Conservation (phyloP, 1,140 invertebrate species). For the Bombus superbus region DNA sequence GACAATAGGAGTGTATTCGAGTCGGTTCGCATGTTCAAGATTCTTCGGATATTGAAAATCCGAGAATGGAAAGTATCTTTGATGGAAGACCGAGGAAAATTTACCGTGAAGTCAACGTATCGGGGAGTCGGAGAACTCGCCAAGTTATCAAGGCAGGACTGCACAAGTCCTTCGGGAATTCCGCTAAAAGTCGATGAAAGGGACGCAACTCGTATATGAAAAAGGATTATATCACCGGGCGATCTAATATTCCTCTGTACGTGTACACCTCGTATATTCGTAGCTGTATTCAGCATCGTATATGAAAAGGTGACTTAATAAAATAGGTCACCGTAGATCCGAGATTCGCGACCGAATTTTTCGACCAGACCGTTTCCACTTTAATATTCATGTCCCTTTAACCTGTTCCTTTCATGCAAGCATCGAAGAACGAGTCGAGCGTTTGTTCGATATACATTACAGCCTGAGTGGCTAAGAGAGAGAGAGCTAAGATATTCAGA, state of each 20-base stretch:
- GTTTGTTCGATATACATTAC: background rate
- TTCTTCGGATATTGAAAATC: slow-evolving; percentile 53
- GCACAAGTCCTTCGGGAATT: slow-evolving; percentile 3
- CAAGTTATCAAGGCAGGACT: slow-evolving; percentile 19
- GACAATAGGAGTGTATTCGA: background rate
- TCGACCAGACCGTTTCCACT: background rate
- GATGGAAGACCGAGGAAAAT: slow-evolving; percentile 33
- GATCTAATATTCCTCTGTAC: slow-evolving; percentile 10
- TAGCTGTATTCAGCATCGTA: background rate
- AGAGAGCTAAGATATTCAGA: too few relatives aligned
- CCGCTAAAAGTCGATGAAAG: slow-evolving; percentile 44
- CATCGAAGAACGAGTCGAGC: background rate
- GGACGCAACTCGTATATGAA: background rate
- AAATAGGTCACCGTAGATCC: slow-evolving; percentile 32
- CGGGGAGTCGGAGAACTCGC: background rate
- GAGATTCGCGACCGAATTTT: slow-evolving; percentile 15
- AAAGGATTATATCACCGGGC: slow-evolving; percentile 31
- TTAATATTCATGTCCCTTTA: background rate
- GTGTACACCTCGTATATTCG: background rate
- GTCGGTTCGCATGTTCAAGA: background rate
- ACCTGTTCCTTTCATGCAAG: background rate
- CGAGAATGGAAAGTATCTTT: slow-evolving; percentile 14
- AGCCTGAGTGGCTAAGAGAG: too few relatives aligned
- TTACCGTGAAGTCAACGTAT: background rate
- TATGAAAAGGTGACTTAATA: slow-evolving; percentile 37